Percentiles rank a stretch among this genome's conserved stretches.
Evolutionary conservation across 2,797 vertebrate genomes (phyloP).

Genomic region (Sciaenops ocellatus): DNA sequence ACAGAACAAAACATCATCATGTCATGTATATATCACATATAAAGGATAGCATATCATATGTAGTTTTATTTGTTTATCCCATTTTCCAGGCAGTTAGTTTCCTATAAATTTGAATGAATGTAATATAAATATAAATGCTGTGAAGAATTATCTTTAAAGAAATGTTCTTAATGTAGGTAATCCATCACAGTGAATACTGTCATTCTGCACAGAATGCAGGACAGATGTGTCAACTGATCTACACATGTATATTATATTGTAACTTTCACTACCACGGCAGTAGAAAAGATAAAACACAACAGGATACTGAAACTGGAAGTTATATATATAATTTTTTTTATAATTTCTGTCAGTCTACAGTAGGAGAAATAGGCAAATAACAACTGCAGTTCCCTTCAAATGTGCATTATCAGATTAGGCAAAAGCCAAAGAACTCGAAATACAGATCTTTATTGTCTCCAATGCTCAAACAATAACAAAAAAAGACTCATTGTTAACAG

Average conservation of each 20-base stretch:
- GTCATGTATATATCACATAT: too few relatives aligned
- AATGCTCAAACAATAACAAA: background rate
- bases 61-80: too few relatives aligned
- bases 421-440: background rate
- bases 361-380: background rate
- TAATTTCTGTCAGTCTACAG: background rate
- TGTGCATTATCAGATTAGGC: background rate
- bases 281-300: background rate
- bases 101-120: too few relatives aligned
- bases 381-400: background rate
- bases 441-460: background rate
- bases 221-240: background rate
- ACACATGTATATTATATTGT: background rate
- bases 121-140: too few relatives aligned
- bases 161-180: background rate
- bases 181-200: background rate
- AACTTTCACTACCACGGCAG: background rate
- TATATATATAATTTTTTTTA: background rate
- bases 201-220: background rate
- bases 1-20: too few relatives aligned
- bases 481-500: background rate
- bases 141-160: background rate
- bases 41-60: too few relatives aligned
- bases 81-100: too few relatives aligned
- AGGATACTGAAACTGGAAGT: too few relatives aligned